Conservation (phyloP, 2,113 vertebrate species). For the Apeltes quadracus region DNA sequence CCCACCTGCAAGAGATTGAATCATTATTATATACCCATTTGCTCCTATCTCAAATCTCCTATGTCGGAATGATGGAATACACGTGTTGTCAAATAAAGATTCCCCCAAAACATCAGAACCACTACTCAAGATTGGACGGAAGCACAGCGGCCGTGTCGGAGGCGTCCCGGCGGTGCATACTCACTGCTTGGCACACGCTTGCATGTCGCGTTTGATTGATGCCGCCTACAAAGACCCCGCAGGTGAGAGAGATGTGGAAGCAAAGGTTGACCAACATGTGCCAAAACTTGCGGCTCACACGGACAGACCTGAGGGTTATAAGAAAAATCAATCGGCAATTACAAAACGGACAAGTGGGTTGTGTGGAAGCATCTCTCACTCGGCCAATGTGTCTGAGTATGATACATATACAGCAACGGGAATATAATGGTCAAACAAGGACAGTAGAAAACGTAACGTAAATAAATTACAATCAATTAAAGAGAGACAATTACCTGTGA, state of each 20-base stretch:
- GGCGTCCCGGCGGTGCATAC: conserved; percentile 55
- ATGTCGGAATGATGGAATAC: background rate
- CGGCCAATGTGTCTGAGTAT: background rate
- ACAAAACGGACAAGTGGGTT: background rate
- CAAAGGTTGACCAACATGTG: conserved; percentile 97
- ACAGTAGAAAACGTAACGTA: background rate
- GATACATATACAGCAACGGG: background rate
- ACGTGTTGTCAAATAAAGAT: conserved; percentile 4
- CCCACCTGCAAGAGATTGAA: conserved; percentile 87
- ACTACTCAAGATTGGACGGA: background rate
- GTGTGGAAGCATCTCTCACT: background rate
- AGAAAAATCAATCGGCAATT: conserved; percentile 5
- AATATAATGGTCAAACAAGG: background rate
- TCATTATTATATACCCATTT: no score
- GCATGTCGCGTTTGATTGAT: conserved; percentile 89
- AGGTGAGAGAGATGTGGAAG: conserved; percentile 92
- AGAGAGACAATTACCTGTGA: conserved; percentile 84
- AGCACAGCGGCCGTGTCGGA: background rate
- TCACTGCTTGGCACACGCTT: conserved; percentile 95
- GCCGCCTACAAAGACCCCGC: conserved; percentile 90
- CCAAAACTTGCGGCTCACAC: conserved; percentile 95
- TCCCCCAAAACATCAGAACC: background rate
- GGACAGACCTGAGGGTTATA: conserved; percentile 81
- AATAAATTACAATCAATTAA: background rate
- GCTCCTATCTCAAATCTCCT: no score